These are phyloP conservation scores for Catharus fuscescens DNA, from an alignment of 2,113 vertebrate genomes.

Conservation along the genomic window DNA sequence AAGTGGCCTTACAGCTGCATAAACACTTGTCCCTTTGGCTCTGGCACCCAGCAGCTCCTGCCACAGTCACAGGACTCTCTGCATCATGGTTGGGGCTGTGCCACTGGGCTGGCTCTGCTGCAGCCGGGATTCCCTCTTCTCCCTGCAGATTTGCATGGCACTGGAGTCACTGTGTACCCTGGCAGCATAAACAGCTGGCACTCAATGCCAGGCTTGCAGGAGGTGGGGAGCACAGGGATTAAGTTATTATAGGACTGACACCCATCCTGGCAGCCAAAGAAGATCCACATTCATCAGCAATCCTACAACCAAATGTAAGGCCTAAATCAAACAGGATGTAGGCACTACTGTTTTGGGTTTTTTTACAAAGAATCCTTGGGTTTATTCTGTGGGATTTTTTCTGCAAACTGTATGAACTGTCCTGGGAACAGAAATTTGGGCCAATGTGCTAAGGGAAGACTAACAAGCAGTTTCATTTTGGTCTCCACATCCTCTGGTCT, in stretches of 20 bases:
- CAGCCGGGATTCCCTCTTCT: neutral
- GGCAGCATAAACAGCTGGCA: neutral
- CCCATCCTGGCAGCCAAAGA: neutral
- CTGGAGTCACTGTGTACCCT: neutral
- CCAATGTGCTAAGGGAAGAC: neutral
- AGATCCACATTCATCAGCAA: neutral
- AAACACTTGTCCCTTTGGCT: neutral
- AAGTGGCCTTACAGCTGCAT: neutral
- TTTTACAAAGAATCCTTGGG: neutral
- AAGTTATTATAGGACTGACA: neutral
- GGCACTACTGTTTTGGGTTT: neutral
- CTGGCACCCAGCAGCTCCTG: neutral
- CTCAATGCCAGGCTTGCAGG: neutral
- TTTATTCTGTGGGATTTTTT: neutral
- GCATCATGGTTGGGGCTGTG: neutral
- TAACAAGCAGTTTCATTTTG: neutral
- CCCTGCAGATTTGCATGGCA: neutral
- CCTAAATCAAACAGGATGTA: neutral
- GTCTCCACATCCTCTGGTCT: neutral
- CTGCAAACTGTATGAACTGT: neutral
- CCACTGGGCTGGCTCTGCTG: neutral
- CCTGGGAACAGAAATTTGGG: neutral
- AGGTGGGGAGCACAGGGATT: neutral
- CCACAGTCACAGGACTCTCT: accelerated
- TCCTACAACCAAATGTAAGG: neutral